phyloP scores from a whole-genome alignment of 2,113 vertebrate genomes.

The Nyctereutes procyonoides region DNA sequence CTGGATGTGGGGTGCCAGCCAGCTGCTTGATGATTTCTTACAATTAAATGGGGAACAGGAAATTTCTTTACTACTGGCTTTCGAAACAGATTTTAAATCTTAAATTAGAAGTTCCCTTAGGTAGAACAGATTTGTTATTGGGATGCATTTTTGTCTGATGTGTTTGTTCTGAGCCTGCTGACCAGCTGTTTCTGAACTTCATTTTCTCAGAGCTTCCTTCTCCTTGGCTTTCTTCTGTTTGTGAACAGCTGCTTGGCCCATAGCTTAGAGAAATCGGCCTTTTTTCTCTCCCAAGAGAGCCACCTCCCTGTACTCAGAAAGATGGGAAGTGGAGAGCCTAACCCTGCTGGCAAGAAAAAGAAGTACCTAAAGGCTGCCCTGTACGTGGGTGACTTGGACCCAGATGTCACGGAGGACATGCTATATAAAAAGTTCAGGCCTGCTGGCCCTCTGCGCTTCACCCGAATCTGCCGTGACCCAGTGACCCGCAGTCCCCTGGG shows the following conservation, averaged over 20 bases:
- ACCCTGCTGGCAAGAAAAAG: slow-evolving; percentile 76
- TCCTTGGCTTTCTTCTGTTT: slow-evolving; percentile 63
- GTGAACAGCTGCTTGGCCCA: slow-evolving; percentile 64
- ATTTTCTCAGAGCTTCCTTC: slow-evolving; percentile 75
- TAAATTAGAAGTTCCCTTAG: neutral
- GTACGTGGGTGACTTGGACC: slow-evolving; percentile 73
- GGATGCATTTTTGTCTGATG: slow-evolving; percentile 61
- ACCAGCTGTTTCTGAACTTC: slow-evolving; percentile 81
- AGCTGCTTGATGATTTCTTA: slow-evolving; percentile 59
- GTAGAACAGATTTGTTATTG: slow-evolving; percentile 5
- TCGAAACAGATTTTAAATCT: slow-evolving; percentile 40
- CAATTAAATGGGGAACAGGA: slow-evolving; percentile 16
- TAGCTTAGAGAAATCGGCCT: slow-evolving; percentile 63
- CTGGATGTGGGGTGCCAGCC: slow-evolving; percentile 24
- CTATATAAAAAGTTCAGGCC: slow-evolving; percentile 79
- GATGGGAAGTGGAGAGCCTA: slow-evolving; percentile 77
- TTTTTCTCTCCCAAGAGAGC: slow-evolving; percentile 20
- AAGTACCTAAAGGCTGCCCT: slow-evolving; percentile 78
- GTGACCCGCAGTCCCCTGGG: slow-evolving; percentile 73
- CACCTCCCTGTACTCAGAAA: slow-evolving; percentile 52
- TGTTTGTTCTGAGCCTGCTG: slow-evolving; percentile 66
- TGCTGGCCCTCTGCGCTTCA: slow-evolving; percentile 73
- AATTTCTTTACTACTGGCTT: slow-evolving; percentile 6
- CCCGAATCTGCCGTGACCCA: slow-evolving; percentile 73
- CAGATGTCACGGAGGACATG: slow-evolving; percentile 78